Evolutionary conservation across 37 sponge, comb jelly and placozoan genomes (phyloP).

Genomic region (Chondrilla cf. caribensis): DNA sequence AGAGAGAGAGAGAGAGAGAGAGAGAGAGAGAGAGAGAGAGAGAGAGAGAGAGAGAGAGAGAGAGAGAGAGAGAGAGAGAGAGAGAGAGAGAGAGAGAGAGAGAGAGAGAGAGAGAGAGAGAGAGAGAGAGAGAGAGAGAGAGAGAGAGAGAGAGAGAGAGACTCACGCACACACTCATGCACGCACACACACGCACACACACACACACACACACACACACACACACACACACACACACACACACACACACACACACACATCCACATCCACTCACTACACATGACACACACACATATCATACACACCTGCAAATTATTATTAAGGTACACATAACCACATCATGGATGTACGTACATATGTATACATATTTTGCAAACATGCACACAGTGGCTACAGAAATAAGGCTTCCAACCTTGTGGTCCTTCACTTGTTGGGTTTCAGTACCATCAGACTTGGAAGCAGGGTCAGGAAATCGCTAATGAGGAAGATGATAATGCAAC

Average conservation of each 20-base stretch:
- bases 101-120: conserved; percentile 2
- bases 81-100: neutral
- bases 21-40: conserved; percentile 15
- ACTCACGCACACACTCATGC: conserved; percentile 21
- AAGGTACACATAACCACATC: too few species aligned
- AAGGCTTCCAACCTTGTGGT: conserved; percentile 65
- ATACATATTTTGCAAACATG: too few species aligned
- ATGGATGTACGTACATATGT: too few species aligned
- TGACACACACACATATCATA: too few species aligned
- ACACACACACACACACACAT: too few species aligned
- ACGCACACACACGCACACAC: neutral
- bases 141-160: conserved; percentile 12
- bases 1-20: conserved; percentile 1
- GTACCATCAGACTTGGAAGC: conserved; percentile 59
- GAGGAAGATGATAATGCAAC: neutral
- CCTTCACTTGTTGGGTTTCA: conserved; percentile 46
- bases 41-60: conserved; percentile 41
- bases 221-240: conserved; percentile 6
- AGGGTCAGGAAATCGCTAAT: neutral
- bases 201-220: neutral
- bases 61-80: conserved; percentile 46
- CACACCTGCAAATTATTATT: too few species aligned
- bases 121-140: conserved; percentile 1
- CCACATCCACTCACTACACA: too few species aligned
- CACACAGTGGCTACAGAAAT: too few species aligned